Evolutionary conservation across 2,113 vertebrate species (phyloP).

Genomic region (Xyrauchen texanus): DNA sequence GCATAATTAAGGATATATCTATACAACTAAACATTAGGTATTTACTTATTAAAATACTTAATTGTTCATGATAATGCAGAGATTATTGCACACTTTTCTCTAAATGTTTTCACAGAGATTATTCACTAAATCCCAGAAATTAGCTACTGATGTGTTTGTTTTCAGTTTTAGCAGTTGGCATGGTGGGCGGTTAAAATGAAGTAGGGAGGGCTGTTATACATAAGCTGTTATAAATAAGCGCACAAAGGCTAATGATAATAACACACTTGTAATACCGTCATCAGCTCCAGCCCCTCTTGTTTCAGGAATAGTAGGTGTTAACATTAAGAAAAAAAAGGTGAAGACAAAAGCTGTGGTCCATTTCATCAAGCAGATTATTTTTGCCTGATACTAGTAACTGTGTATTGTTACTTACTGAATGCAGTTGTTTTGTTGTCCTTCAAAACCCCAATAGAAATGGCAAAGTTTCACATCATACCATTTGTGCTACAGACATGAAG

Average conservation of each 20-base stretch:
- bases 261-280: neutral
- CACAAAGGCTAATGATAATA: conserved; percentile 13
- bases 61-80: no score
- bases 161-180: neutral
- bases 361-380: neutral
- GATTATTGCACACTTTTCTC: neutral
- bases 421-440: neutral
- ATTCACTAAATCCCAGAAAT: neutral
- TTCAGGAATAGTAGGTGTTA: conserved; percentile 8
- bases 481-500: no score
- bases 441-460: no score
- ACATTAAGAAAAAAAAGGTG: conserved; percentile 2
- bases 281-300: neutral
- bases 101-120: neutral
- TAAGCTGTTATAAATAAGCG: neutral
- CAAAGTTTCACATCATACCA: no score
- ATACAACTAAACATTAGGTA: neutral
- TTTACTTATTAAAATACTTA: neutral
- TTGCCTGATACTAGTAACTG: neutral
- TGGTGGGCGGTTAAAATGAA: conserved; percentile 1
- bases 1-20: neutral
- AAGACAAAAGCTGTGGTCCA: neutral
- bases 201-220: neutral
- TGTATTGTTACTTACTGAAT: neutral
- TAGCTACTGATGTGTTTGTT: neutral